Base-by-base conservation (phyloP, 1,140 invertebrate species). In the Harpegnathos saltator region DNA sequence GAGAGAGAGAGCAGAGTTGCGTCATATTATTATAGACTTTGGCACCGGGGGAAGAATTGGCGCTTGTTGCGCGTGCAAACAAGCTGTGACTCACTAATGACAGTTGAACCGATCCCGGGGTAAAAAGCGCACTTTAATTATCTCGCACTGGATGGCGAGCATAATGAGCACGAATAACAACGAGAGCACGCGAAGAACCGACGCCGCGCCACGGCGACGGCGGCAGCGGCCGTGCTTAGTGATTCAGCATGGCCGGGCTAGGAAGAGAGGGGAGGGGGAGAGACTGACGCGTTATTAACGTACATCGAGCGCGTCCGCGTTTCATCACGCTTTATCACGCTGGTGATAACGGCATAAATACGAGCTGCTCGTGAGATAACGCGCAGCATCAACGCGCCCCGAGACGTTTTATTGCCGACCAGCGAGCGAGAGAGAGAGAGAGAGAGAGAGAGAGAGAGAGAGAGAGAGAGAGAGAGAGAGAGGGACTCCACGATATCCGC, bases 261-360 rank as follows among this genome's bases (percentile, higher is more conserved):
- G n/a, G n/a, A n/a, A n/a, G n/a, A n/a, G n/a, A n/a, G n/a, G n/a
- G n/a, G n/a, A n/a, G n/a, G n/a, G n/a, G n/a, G n/a, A n/a, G n/a
- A n/a, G n/a, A n/a, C n/a, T n/a, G n/a, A n/a, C n/a, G 59, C 75
- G 69, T 71, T 80, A 80, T 80, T 69, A 80, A 80, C 75, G 33
- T 69, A 78, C 24, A 65, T 80, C 75, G 69, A 65, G 61, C 66
- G 33, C 62, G 50, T 66, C 62, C 50, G 38, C 74, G 75, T 63
- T 38, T 56, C 63, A 71, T 71, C 65, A 58, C 52, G 65, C 65
- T 80, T 80, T 80, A 80, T 80, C 75, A 24, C 33, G 65, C 33
- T 65, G 75, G 69, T 80, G 69, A 80, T 80, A 69, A 69, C 75
- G 38, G 75, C 75, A 71, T 26, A 80, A 80, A 80, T 80, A 80